Conservation (phyloP, 2,888 invertebrate species). For the Callosobruchus maculatus region DNA sequence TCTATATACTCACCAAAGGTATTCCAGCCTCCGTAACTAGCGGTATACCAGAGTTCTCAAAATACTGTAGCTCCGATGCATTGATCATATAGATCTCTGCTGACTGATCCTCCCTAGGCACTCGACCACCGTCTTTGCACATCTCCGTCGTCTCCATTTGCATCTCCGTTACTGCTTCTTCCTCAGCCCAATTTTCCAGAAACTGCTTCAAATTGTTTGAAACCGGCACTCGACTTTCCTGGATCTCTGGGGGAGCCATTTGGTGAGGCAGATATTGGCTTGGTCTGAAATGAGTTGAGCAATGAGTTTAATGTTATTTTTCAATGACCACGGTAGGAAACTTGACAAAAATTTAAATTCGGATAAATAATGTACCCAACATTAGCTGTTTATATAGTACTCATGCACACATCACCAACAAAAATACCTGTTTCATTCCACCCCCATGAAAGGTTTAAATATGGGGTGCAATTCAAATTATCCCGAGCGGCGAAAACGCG, state of each 20-base stretch:
- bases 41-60: conserved; percentile 31
- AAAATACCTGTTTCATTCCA: too few species aligned
- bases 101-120: conserved; percentile 23
- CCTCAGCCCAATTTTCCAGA: conserved; percentile 45
- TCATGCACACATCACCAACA: too few species aligned
- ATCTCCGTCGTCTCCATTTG: conserved; percentile 19
- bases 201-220: conserved; percentile 41
- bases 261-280: conserved; percentile 31
- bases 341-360: too few species aligned
- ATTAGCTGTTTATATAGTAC: too few species aligned
- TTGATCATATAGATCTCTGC: conserved; percentile 34
- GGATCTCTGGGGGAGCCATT: conserved; percentile 32
- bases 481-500: too few species aligned
- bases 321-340: too few species aligned
- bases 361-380: too few species aligned
- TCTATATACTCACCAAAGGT: conserved; percentile 23
- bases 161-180: conserved; percentile 35
- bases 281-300: conserved; percentile 20
- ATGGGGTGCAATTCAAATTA: too few species aligned
- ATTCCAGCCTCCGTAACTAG: conserved; percentile 30
- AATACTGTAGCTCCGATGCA: conserved; percentile 33
- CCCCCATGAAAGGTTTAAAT: too few species aligned
- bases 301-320: too few species aligned
- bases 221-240: conserved; percentile 28
- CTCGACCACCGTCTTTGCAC: conserved; percentile 19